These are phyloP conservation scores for Aphrocallistes beatrix DNA, from an alignment of 37 sponge, comb jelly and placozoan species.

Conservation along the genomic window DNA sequence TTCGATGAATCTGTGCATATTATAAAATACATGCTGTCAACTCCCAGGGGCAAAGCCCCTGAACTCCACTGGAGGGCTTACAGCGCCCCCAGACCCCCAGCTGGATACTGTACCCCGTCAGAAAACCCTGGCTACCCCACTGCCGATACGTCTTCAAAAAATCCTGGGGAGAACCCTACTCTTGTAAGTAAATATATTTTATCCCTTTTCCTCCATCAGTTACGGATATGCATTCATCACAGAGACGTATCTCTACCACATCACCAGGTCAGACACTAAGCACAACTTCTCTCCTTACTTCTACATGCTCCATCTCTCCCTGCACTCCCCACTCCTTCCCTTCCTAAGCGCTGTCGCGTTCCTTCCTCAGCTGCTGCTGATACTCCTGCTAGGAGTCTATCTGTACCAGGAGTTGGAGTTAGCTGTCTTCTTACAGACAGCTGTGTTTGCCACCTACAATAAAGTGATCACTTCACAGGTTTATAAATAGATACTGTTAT, in stretches of 20 bases:
- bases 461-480: constrained; percentile 98
- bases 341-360: constrained; percentile 51
- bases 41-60: too few species aligned
- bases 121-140: too few species aligned
- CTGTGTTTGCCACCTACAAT: constrained; percentile 90
- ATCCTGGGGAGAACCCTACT: too few species aligned
- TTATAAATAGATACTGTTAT: too few species aligned
- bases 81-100: too few species aligned
- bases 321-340: constrained; percentile 32
- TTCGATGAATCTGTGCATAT: too few species aligned
- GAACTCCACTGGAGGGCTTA: too few species aligned
- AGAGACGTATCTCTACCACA: constrained; percentile 87
- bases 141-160: too few species aligned
- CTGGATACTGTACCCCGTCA: too few species aligned
- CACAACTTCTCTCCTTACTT: constrained; percentile 99
- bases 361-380: constrained; percentile 69
- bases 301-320: constrained; percentile 76
- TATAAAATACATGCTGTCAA: too few species aligned
- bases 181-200: too few species aligned
- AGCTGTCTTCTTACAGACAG: constrained; percentile 78
- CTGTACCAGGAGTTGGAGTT: constrained; percentile 46
- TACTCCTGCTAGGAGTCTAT: constrained; percentile 29
- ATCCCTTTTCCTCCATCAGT: constrained; percentile 16
- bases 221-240: constrained; percentile 77
- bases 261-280: constrained; percentile 63